Evolutionary conservation across 2,113 vertebrate genomes (phyloP).

Genomic region (Anoplopoma fimbria): DNA sequence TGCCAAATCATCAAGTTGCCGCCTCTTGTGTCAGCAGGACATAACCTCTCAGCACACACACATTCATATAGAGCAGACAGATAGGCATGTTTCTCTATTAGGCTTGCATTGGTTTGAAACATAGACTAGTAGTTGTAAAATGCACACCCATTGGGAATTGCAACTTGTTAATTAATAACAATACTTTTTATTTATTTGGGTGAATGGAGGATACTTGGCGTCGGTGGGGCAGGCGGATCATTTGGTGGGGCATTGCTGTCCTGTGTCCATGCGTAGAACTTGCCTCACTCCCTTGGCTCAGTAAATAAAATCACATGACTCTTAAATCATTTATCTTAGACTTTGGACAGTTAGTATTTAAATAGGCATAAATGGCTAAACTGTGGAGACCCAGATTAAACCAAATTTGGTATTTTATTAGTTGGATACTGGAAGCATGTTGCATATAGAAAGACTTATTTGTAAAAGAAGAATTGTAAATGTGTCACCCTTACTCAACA

Average conservation of each 20-base stretch:
- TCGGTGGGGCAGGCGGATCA: too few relatives aligned
- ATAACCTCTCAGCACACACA: too few relatives aligned
- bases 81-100: too few relatives aligned
- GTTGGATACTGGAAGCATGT: conserved; percentile 6
- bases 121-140: too few relatives aligned
- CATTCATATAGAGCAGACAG: too few relatives aligned
- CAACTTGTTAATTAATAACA: too few relatives aligned
- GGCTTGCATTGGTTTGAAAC: too few relatives aligned
- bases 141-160: too few relatives aligned
- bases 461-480: conserved; percentile 28
- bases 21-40: too few relatives aligned
- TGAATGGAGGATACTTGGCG: too few relatives aligned
- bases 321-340: neutral
- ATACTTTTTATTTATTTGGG: too few relatives aligned
- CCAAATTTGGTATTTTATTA: conserved; percentile 8
- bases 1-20: too few relatives aligned
- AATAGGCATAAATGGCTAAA: neutral
- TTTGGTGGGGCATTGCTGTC: neutral
- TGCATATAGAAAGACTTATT: conserved; percentile 1
- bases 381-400: neutral
- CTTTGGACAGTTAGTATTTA: conserved; percentile 3
- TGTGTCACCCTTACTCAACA: conserved; percentile 29
- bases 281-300: neutral
- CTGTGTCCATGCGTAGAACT: neutral
- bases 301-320: conserved; percentile 8